Conservation (phyloP, 2,113 vertebrate species). For the Cheirogaleus medius region DNA sequence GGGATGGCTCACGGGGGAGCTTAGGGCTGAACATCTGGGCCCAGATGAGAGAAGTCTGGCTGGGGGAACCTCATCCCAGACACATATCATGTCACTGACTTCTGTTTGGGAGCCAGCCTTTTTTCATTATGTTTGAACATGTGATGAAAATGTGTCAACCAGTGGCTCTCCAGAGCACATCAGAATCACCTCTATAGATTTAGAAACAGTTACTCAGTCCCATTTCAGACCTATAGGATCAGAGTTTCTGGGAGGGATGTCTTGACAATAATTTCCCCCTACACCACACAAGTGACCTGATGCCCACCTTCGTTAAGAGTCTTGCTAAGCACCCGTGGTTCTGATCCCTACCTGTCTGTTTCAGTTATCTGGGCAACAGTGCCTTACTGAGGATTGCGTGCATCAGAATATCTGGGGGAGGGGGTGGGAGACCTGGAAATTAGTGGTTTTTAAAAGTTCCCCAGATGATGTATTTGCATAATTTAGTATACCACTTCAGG, state of each 20-base stretch:
- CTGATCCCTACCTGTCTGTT: not conserved
- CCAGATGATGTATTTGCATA: not conserved
- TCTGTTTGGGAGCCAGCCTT: not conserved
- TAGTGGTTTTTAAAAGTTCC: not conserved
- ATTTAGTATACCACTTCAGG: not conserved
- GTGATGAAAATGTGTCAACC: not conserved
- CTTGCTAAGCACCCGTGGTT: not conserved
- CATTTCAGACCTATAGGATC: not conserved
- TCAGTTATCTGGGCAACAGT: not conserved
- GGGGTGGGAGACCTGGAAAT: not conserved
- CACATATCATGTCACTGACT: not conserved
- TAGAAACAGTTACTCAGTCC: not conserved
- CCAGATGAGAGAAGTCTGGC: not conserved
- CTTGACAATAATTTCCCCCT: not conserved
- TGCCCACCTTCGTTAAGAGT: not conserved
- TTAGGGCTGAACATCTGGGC: not conserved
- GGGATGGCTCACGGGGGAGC: accelerated
- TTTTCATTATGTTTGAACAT: not conserved
- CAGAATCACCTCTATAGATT: not conserved
- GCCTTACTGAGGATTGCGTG: not conserved
- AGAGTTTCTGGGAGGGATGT: not conserved
- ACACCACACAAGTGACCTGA: not conserved
- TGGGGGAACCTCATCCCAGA: not conserved
- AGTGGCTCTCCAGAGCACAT: not conserved
- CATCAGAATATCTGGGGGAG: not conserved